Conservation (phyloP, 2,797 vertebrate genomes). For the Gadopsis marmoratus region DNA sequence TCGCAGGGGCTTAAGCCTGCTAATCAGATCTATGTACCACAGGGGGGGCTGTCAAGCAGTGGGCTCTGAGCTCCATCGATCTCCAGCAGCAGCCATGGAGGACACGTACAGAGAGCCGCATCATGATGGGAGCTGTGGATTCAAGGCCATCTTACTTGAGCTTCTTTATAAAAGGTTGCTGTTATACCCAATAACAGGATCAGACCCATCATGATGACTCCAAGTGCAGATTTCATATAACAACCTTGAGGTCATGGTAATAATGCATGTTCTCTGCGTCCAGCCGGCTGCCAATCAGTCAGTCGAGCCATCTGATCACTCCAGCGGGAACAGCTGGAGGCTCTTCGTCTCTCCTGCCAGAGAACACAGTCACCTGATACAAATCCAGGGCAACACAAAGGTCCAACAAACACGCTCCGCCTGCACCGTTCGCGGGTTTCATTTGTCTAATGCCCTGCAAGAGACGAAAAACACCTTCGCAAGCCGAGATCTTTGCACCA, state of each 20-base stretch:
- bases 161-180: not conserved
- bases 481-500: not conserved
- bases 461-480: not conserved
- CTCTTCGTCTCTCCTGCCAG: conserved; percentile 31
- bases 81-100: conserved; percentile 48
- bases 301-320: conserved; percentile 28
- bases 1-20: conserved; percentile 54
- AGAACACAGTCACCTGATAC: conserved; percentile 32
- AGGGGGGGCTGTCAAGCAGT: conserved; percentile 58
- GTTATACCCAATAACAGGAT: conserved; percentile 14
- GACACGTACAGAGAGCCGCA: conserved; percentile 33
- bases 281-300: conserved; percentile 19
- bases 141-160: conserved; percentile 44
- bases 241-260: conserved; percentile 29
- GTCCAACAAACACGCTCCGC: conserved; percentile 28
- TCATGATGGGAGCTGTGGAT: conserved; percentile 28
- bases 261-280: conserved; percentile 20
- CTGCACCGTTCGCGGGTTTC: conserved; percentile 23
- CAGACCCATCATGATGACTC: conserved; percentile 12
- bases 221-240: conserved; percentile 14
- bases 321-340: conserved; percentile 48
- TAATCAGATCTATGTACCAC: conserved; percentile 70
- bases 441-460: not conserved
- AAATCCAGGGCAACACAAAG: conserved; percentile 38
- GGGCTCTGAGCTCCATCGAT: conserved; percentile 68